A percentile compares a stretch with the other conserved stretches of the same genome.
Evolutionary conservation across 2,888 invertebrate genomes (phyloP).

Genomic region (Rotaria macrura): DNA sequence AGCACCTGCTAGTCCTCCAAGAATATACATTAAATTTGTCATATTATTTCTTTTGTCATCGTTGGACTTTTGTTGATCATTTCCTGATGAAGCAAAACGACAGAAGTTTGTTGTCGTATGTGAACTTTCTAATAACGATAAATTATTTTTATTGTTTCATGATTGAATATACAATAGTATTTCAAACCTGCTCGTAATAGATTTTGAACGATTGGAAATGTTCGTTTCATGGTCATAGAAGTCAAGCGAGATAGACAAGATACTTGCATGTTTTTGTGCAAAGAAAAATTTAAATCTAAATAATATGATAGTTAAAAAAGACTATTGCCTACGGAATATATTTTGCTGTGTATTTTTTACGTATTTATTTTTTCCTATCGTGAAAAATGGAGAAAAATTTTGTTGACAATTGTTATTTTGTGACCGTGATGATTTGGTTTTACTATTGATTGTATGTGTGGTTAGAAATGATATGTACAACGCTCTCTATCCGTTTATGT

Average conservation of each 20-base stretch:
- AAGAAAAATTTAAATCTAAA: no score
- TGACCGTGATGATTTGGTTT: no score
- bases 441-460: no score
- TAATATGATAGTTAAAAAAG: not conserved
- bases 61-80: not conserved
- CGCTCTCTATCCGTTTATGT: not conserved
- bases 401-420: no score
- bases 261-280: no score
- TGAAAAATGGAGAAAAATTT: no score
- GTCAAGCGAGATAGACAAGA: not conserved
- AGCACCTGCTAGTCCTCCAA: not conserved
- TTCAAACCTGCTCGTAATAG: not conserved
- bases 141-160: not conserved
- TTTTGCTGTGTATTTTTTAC: no score
- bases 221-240: not conserved
- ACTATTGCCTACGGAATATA: no score
- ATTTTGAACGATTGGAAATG: not conserved
- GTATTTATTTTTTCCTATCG: no score
- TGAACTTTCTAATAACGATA: not conserved
- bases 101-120: not conserved
- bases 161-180: not conserved
- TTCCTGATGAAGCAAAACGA: not conserved
- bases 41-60: not conserved
- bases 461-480: not conserved
- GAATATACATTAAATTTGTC: not conserved